Conservation (phyloP, 2,888 invertebrate species). For the Cephus nigrinus region DNA sequence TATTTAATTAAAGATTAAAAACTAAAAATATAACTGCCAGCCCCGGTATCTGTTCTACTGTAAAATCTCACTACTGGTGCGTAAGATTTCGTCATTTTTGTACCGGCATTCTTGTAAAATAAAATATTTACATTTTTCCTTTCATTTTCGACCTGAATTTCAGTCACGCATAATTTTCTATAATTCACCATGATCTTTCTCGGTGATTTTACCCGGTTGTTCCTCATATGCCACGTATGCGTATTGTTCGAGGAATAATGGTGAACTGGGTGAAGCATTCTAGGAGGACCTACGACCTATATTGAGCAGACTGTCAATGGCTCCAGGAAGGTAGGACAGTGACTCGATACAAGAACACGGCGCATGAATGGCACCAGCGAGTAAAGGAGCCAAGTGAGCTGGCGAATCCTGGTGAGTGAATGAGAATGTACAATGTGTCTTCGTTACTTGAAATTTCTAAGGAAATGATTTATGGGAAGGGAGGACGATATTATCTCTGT, state of each 20-base stretch:
- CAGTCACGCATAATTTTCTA: no score
- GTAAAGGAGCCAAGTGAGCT: constrained; percentile 25
- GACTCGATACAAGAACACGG: not conserved
- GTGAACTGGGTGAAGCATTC: not conserved
- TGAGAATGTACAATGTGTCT: not conserved
- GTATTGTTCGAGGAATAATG: not conserved
- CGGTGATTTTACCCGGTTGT: no score
- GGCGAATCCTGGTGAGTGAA: not conserved
- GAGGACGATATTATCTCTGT: constrained; percentile 18
- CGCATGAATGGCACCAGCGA: constrained; percentile 13
- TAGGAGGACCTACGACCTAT: not conserved
- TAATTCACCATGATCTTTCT: no score
- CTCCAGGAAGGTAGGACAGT: not conserved
- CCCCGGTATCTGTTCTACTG: no score
- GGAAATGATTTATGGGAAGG: constrained; percentile 55
- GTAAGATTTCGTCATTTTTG: no score
- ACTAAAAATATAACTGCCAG: no score
- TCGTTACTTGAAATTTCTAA: constrained; percentile 51
- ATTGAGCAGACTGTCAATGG: not conserved
- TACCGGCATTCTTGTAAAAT: no score
- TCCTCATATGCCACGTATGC: not conserved
- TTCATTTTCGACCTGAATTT: no score
- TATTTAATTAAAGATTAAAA: no score
- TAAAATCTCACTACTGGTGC: no score
- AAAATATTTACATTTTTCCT: no score